Evolutionary conservation across 92 coral and sea anemone genomes (phyloP).

Genomic region (Micromussa lordhowensis): DNA sequence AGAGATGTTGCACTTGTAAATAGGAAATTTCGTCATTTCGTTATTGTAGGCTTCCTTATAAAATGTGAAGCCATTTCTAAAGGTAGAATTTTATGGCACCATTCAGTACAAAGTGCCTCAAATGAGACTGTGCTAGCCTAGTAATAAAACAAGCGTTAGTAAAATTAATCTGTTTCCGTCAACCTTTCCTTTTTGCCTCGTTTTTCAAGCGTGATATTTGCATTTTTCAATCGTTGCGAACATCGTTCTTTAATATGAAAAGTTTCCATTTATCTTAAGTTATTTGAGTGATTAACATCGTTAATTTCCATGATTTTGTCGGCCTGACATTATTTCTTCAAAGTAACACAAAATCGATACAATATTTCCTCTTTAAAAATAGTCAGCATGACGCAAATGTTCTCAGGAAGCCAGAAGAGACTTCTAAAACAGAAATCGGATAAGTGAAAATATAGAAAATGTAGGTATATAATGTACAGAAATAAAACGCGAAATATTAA

Average conservation of each 20-base stretch:
- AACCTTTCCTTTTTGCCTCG: background rate
- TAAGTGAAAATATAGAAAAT: background rate
- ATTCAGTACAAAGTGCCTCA: background rate
- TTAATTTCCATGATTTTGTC: background rate
- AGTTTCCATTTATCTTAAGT: too few relatives aligned
- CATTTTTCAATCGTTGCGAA: background rate
- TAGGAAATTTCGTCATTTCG: background rate
- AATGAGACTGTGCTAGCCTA: background rate
- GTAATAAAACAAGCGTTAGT: too few relatives aligned
- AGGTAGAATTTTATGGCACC: too few relatives aligned
- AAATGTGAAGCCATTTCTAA: background rate
- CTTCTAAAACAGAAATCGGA: background rate
- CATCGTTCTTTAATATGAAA: background rate
- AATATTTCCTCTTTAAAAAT: background rate
- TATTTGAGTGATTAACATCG: background rate
- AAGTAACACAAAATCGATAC: background rate
- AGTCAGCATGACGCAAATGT: background rate
- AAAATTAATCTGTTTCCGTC: too few relatives aligned
- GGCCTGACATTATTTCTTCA: background rate
- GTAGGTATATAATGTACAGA: background rate
- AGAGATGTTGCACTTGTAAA: background rate
- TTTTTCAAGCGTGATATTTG: background rate
- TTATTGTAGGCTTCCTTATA: background rate
- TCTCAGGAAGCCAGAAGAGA: background rate
- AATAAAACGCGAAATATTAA: too few relatives aligned